phyloP scores from a whole-genome alignment of 2,888 invertebrate species.

The Diaprepes abbreviatus region DNA sequence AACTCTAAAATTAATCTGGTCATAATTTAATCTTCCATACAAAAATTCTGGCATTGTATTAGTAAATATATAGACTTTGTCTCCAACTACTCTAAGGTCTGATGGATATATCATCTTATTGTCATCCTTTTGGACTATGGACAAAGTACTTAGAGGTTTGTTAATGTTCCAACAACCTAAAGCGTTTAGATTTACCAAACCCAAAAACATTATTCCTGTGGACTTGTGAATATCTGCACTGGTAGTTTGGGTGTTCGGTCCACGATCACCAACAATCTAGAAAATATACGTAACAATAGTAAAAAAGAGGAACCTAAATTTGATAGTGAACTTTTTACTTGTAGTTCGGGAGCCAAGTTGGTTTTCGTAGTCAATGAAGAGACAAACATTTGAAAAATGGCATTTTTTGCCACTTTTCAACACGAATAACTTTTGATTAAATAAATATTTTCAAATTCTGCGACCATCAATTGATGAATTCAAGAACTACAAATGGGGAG shows the following conservation, averaged over 20 bases:
- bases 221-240: slow-evolving; percentile 76
- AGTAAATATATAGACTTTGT: slow-evolving; percentile 77
- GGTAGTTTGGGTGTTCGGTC: slow-evolving; percentile 76
- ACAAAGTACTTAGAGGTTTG: slow-evolving; percentile 68
- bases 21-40: slow-evolving; percentile 73
- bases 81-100: slow-evolving; percentile 75
- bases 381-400: too few species aligned
- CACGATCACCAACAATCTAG: slow-evolving; percentile 76
- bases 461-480: too few species aligned
- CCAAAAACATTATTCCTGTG: slow-evolving; percentile 77
- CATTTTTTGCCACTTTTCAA: too few species aligned
- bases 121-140: slow-evolving; percentile 73
- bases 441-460: too few species aligned
- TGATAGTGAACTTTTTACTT: too few species aligned
- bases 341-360: too few species aligned
- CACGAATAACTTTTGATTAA: too few species aligned
- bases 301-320: too few species aligned
- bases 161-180: slow-evolving; percentile 83
- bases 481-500: too few species aligned
- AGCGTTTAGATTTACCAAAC: slow-evolving; percentile 78
- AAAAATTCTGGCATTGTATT: slow-evolving; percentile 78
- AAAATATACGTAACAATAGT: too few species aligned
- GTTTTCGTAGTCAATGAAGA: too few species aligned
- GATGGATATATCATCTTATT: slow-evolving; percentile 79
- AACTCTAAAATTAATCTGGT: slow-evolving; percentile 76